Evolutionary conservation across 2,888 invertebrate genomes (phyloP), one percentile per base, ranked within the genome.

Genomic region (Acleris literana): DNA sequence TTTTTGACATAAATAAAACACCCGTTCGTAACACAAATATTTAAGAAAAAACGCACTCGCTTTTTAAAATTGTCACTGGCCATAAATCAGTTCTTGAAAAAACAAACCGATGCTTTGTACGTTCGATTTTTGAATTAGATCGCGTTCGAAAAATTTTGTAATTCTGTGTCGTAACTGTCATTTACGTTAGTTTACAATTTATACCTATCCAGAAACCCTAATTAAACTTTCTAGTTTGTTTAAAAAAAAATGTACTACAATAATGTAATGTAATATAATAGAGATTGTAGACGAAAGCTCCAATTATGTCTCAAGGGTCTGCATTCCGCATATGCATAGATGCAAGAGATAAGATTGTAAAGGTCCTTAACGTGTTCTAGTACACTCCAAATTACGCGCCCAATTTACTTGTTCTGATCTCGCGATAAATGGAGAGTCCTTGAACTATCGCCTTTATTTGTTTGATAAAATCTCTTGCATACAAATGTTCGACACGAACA

Each of bases 1-100:
- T 85, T 89, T 87, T 87, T 79, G 87, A 85, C 86, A 86, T 90
- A 91, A 92, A 92, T 89, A 92, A 90, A 92, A 92, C 92, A 91
- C 90, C 92, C 92, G 91, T 87, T 84, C 76, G 72, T 69, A 87
- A 87, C 83, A 90, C 91, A 92, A 92, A 92, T 92, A 92, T 90
- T 81, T 81, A 88, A 33, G 33, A 87, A 88, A 85, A 86, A 82
- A 73, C 68, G 68, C 76, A 74, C 78, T 78, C 80, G 78, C 78
- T 88, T 90, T 85, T 77, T 75, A 85, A 88, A 81, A 86, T 87
- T 89, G 87, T 87, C 85, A 84, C 85, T 86, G 77, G 85, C 74
- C 86, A 92, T 92, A 92, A 92, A 92, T 92, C 92, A 92, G 83
- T 84, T 84, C 56, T 76, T 69, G 73, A 84, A 87, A 84, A 86